A percentile compares a stretch with the other conserved stretches of the same genome.
These are phyloP conservation scores for Dromococcyx pavoninus DNA, from an alignment of 2,797 vertebrate genomes.

Conservation along the genomic window DNA sequence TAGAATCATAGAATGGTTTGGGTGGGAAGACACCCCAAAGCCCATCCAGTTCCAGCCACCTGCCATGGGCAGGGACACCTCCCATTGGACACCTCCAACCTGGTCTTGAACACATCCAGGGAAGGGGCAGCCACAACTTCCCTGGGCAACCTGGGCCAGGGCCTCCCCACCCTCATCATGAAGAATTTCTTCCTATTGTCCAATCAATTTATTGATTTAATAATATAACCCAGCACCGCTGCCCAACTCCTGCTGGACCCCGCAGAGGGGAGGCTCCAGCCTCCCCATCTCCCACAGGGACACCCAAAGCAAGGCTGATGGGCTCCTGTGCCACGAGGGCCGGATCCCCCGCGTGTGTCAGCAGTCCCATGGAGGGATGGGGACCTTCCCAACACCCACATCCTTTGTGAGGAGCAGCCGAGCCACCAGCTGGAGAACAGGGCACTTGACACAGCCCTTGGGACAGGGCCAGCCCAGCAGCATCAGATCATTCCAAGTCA, in stretches of 20 bases:
- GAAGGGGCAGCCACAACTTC: too few species aligned
- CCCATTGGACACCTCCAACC: too few species aligned
- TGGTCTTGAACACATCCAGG: too few species aligned
- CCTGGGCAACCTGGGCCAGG: too few species aligned
- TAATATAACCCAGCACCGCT: not conserved
- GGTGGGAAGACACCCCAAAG: too few species aligned
- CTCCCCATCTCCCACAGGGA: not conserved
- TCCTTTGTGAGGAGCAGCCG: not conserved
- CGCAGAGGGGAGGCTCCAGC: too few species aligned
- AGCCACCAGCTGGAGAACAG: not conserved
- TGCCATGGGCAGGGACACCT: too few species aligned
- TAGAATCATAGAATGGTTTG: too few species aligned
- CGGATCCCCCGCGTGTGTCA: not conserved
- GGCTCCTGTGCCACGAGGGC: fast-evolving
- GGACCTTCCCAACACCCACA: not conserved
- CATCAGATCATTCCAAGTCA: slow-evolving; percentile 46
- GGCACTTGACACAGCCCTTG: slow-evolving; percentile 33
- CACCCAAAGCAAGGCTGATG: not conserved
- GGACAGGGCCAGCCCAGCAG: not conserved
- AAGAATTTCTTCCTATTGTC: too few species aligned
- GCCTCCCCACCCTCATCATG: too few species aligned
- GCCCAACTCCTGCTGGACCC: not conserved
- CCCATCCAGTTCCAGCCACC: too few species aligned
- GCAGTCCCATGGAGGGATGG: fast-evolving
- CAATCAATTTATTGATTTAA: too few species aligned